Evolutionary conservation across 1,140 invertebrate species (phyloP).

Genomic region (Phymorhynchus buccinoides): DNA sequence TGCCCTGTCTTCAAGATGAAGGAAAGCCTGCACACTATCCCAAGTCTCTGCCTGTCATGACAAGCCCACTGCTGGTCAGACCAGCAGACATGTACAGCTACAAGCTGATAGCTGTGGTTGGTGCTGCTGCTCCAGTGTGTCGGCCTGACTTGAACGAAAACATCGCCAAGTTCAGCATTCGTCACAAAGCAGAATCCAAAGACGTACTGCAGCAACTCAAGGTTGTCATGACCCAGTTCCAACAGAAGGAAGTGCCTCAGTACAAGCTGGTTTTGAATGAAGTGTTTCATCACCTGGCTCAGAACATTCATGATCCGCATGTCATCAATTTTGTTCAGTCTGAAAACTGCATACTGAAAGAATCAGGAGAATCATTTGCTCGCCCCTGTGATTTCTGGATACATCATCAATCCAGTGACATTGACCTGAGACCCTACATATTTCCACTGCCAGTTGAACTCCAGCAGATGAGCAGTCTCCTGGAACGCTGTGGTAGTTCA

Average conservation of each 20-base stretch:
- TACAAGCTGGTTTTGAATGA: constrained; percentile 8
- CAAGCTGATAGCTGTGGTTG: neutral
- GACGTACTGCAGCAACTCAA: constrained; percentile 27
- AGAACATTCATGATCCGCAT: neutral
- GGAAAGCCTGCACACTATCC: constrained; percentile 25
- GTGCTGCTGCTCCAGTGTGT: neutral
- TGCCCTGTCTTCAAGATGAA: constrained; percentile 31
- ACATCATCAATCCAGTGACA: neutral
- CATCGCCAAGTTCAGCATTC: neutral
- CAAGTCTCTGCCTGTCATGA: neutral
- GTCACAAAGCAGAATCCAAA: neutral
- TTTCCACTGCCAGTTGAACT: constrained; percentile 28
- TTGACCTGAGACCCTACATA: constrained; percentile 26
- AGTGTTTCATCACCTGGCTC: neutral
- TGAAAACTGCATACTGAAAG: constrained; percentile 1
- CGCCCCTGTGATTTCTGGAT: constrained; percentile 32
- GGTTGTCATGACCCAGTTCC: neutral
- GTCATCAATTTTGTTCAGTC: neutral
- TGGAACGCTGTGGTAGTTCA: constrained; percentile 43
- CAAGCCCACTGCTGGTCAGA: constrained; percentile 10
- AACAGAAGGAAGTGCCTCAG: neutral
- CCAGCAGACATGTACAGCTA: constrained; percentile 12
- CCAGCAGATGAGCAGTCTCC: neutral
- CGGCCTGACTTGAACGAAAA: neutral
- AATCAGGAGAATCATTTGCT: constrained; percentile 19